Percentiles rank a stretch among this genome's conserved stretches.
Evolutionary conservation across 2,888 invertebrate species (phyloP).

Genomic region (Pachymerium ferrugineum): DNA sequence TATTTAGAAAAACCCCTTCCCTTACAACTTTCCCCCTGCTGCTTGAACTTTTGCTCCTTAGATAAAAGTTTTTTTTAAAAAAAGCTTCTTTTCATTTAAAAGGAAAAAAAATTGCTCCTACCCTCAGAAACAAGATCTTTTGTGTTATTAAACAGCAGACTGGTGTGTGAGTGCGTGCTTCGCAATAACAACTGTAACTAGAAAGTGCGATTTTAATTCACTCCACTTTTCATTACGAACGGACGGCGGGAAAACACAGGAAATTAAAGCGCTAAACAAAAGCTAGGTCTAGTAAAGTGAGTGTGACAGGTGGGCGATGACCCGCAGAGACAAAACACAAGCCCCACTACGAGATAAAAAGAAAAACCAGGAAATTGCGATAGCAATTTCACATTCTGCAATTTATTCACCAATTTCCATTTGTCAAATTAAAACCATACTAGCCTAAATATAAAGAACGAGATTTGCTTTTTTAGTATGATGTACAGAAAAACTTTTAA

Average conservation of each 20-base stretch:
- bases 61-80: neutral
- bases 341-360: conserved; percentile 5
- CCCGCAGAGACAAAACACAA: conserved; percentile 27
- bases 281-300: conserved; percentile 15
- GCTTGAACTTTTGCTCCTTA: neutral
- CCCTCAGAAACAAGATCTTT: neutral
- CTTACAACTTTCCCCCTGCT: neutral
- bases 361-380: conserved; percentile 23
- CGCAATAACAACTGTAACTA: neutral
- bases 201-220: conserved; percentile 23
- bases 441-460: too few species aligned
- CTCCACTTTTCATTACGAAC: conserved; percentile 27
- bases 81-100: neutral
- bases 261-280: conserved; percentile 27
- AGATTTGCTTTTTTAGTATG: too few species aligned
- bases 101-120: neutral
- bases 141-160: conserved; percentile 5
- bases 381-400: conserved; percentile 19
- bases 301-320: conserved; percentile 25
- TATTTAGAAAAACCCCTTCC: neutral
- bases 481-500: neutral
- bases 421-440: conserved; percentile 11
- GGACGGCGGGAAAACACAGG: conserved; percentile 27
- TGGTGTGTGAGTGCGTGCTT: neutral
- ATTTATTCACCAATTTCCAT: conserved; percentile 25